These are phyloP conservation scores for Toxotes jaculatrix DNA, from an alignment of 2,113 vertebrate species.

Conservation along the genomic window DNA sequence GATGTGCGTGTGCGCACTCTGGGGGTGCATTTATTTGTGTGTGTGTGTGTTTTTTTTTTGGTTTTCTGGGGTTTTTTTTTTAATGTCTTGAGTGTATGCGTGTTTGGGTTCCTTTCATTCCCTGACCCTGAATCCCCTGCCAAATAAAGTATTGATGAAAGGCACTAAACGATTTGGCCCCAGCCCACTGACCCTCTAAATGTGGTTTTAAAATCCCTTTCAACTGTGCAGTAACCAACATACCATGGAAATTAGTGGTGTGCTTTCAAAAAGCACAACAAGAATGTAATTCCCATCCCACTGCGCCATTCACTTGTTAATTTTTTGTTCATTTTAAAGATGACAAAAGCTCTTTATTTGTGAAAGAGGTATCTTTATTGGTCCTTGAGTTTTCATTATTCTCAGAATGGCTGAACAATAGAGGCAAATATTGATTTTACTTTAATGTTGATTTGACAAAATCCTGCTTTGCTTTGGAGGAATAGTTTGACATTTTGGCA, in stretches of 20 bases:
- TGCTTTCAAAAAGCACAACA: neutral
- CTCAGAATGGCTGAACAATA: neutral
- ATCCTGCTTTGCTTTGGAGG: neutral
- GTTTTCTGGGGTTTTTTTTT: neutral
- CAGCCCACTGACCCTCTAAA: conserved; percentile 38
- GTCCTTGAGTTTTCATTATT: neutral
- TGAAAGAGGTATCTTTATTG: neutral
- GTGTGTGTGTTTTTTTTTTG: neutral
- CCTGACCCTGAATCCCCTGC: conserved; percentile 35
- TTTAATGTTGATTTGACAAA: neutral
- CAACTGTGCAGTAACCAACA: conserved; percentile 27
- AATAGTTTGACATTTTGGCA: neutral
- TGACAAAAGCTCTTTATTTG: neutral
- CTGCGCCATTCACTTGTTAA: neutral
- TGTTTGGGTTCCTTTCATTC: conserved; percentile 52
- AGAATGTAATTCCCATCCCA: neutral
- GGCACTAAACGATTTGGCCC: conserved; percentile 62
- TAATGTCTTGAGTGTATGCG: neutral
- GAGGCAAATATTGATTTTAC: neutral
- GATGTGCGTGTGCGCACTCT: neutral
- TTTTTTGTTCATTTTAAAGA: neutral
- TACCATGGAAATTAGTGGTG: conserved; percentile 7
- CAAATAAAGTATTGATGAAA: conserved; percentile 78
- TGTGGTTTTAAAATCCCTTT: conserved; percentile 53
- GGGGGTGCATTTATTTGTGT: conserved; percentile 13